Percentiles rank a stretch among this genome's conserved stretches.
These are phyloP conservation scores for Cryptophagus acutangulus DNA, from an alignment of 2,888 invertebrate genomes.

Conservation along the genomic window DNA sequence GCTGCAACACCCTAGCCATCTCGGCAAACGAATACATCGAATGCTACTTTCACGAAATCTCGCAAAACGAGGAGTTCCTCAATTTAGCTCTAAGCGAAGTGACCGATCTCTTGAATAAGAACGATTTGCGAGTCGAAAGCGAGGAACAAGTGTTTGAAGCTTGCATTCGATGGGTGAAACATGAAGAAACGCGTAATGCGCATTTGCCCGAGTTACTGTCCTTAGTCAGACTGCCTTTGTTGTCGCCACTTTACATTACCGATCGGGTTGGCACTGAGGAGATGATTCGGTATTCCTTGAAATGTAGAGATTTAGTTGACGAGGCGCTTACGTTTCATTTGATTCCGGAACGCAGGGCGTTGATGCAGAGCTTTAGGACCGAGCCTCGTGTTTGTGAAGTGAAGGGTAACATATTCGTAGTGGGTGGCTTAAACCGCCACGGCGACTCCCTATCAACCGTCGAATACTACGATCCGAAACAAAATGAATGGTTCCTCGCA, in stretches of 20 bases:
- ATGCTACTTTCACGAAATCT: constrained; percentile 72
- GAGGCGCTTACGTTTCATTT: constrained; percentile 85
- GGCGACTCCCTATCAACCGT: constrained; percentile 81
- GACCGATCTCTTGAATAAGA: constrained; percentile 64
- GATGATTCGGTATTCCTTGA: constrained; percentile 68
- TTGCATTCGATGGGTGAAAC: constrained; percentile 74
- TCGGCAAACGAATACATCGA: constrained; percentile 76
- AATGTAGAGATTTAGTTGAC: constrained; percentile 78
- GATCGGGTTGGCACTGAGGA: constrained; percentile 77
- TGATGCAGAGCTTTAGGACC: constrained; percentile 71
- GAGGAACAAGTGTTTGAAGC: constrained; percentile 85
- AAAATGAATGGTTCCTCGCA: constrained; percentile 67
- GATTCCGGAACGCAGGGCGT: constrained; percentile 76
- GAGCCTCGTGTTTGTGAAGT: constrained; percentile 71
- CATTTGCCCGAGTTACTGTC: constrained; percentile 67
- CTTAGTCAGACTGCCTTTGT: constrained; percentile 71
- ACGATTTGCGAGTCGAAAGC: constrained; percentile 69
- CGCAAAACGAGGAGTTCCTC: constrained; percentile 71
- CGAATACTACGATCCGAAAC: constrained; percentile 73
- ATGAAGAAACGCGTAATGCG: constrained; percentile 55
- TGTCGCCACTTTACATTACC: constrained; percentile 76
- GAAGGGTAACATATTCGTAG: constrained; percentile 78
- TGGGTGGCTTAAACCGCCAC: constrained; percentile 78
- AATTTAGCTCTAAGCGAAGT: constrained; percentile 59
- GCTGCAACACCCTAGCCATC: constrained; percentile 64